A percentile compares a stretch with the other conserved stretches of the same genome.
Evolutionary conservation across 2,113 vertebrate genomes (phyloP).

Genomic region (Nibea coibor): DNA sequence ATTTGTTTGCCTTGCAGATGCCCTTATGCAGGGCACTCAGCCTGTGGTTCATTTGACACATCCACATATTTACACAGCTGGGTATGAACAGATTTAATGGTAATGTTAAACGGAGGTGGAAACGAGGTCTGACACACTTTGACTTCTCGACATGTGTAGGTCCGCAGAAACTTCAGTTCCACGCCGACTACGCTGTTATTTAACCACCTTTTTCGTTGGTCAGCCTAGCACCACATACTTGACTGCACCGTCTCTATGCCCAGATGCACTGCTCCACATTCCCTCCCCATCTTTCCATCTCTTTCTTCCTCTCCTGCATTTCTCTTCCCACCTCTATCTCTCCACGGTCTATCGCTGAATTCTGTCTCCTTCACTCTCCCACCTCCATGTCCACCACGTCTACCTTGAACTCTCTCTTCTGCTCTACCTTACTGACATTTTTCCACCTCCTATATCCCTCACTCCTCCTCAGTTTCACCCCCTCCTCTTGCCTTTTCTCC

Average conservation of each 20-base stretch:
- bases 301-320: conserved; percentile 13
- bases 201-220: not conserved
- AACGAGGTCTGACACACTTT: not conserved
- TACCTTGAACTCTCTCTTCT: conserved; percentile 12
- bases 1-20: conserved; percentile 79
- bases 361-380: conserved; percentile 12
- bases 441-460: conserved; percentile 28
- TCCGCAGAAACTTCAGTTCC: not conserved
- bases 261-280: conserved; percentile 13
- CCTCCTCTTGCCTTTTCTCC: conserved; percentile 36
- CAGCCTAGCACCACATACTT: not conserved
- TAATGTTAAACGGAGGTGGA: conserved; percentile 39
- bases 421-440: conserved; percentile 22
- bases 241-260: not conserved
- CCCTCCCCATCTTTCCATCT: conserved; percentile 7
- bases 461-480: conserved; percentile 30
- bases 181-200: not conserved
- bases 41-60: conserved; percentile 69
- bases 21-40: conserved; percentile 71
- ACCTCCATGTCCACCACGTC: conserved; percentile 36
- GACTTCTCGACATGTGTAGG: not conserved
- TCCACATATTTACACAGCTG: conserved; percentile 82
- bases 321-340: conserved; percentile 13
- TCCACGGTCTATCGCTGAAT: not conserved
- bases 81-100: conserved; percentile 68